Evolutionary conservation across 2,888 invertebrate genomes (phyloP).

Genomic region (Papilio protenor): DNA sequence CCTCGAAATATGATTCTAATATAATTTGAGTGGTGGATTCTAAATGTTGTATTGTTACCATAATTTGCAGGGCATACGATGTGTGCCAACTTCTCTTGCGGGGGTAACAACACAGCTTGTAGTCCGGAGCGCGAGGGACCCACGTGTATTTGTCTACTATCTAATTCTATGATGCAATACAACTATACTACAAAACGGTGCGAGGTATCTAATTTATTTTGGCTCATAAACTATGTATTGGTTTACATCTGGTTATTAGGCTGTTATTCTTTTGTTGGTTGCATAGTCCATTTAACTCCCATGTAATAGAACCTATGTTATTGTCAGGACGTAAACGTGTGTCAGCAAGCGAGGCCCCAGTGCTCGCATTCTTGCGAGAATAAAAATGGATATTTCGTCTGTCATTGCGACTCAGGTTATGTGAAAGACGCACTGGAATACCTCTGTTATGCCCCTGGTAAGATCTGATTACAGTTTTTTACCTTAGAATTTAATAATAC

Average conservation of each 20-base stretch:
- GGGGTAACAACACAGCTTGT: constrained; percentile 56
- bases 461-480: constrained; percentile 43
- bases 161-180: constrained; percentile 67
- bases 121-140: constrained; percentile 63
- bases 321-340: constrained; percentile 85
- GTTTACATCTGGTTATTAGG: not conserved
- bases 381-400: constrained; percentile 83
- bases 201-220: constrained; percentile 45
- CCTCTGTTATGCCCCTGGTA: constrained; percentile 68
- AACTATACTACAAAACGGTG: constrained; percentile 69
- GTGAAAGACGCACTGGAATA: constrained; percentile 54
- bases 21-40: not conserved
- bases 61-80: constrained; percentile 64
- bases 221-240: not conserved
- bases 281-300: not conserved
- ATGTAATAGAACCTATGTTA: not conserved
- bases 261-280: not conserved
- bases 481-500: not conserved
- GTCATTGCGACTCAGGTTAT: constrained; percentile 85
- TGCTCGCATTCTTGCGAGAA: constrained; percentile 90
- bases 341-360: constrained; percentile 83
- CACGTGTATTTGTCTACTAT: constrained; percentile 81
- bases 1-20: too few species aligned
- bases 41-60: not conserved
- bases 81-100: constrained; percentile 65